phyloP scores from a whole-genome alignment of 2,797 vertebrate genomes.

The Epinephelus coioides region DNA sequence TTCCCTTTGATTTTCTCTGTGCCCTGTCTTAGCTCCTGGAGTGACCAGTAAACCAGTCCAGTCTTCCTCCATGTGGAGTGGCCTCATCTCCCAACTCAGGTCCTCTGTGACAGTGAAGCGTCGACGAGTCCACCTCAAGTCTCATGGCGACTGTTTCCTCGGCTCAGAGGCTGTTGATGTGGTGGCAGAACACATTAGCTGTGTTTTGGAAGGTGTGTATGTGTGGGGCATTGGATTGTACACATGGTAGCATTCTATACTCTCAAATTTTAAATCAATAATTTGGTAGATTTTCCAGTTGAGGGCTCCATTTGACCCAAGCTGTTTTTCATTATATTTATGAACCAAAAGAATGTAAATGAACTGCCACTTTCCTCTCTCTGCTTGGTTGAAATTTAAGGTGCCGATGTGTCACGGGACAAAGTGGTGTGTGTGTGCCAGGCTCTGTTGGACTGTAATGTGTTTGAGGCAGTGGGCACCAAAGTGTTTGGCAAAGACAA shows the following conservation, averaged over 20 bases:
- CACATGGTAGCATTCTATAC: background rate
- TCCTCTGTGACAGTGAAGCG: constrained; percentile 91
- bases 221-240: background rate
- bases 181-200: constrained; percentile 86
- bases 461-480: constrained; percentile 91
- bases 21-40: constrained; percentile 81
- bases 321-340: background rate
- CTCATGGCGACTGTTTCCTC: constrained; percentile 91
- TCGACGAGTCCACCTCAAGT: constrained; percentile 89
- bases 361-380: background rate
- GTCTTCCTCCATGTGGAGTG: constrained; percentile 88
- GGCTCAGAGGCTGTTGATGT: constrained; percentile 94
- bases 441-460: constrained; percentile 91
- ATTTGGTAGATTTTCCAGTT: background rate
- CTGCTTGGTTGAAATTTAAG: constrained; percentile 57
- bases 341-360: background rate
- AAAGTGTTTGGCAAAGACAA: constrained; percentile 90
- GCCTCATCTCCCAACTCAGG: constrained; percentile 89
- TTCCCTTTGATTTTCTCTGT: background rate
- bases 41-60: constrained; percentile 83
- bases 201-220: constrained; percentile 85
- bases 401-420: constrained; percentile 84
- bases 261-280: background rate
- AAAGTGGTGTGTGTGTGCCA: constrained; percentile 93
- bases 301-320: too few species aligned